Base-by-base conservation (phyloP, 2,797 vertebrate genomes). In the Brachymystax lenok region DNA sequence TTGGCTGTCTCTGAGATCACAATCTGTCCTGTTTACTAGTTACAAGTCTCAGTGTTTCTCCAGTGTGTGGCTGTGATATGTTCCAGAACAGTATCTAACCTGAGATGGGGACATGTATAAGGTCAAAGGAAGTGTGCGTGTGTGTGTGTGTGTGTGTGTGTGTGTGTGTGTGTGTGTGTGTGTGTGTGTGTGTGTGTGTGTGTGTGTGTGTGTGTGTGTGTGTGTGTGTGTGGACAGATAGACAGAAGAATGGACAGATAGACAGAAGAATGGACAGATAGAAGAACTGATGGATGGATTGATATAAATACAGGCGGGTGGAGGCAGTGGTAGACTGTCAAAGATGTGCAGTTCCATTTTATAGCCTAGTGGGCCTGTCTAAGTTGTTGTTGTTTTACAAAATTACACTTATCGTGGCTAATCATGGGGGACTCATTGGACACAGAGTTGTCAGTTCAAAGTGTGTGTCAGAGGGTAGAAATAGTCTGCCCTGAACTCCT, bases 271-370 rank as follows among this genome's bases (percentile, higher is more conserved):
- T 35, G 33, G 5, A 35, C 0, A 71, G 82, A 85, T 75, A 73
- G n/a, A 76, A 3, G 28, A 35, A 73, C 35, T 54, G 46, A 73
- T 17, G 80, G 80, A 85, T 69, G 81, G 80, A 89, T 75, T 82
- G 82, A 88, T 86, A 87, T 27, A 69, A 77, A 78, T 82, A 85
- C 56, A 24, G 80, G 78, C 79, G 74, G 70, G 17, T 46, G 21
- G n/a, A 33, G 30, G 69, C 40, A 46, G 40, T 46, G 40, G 40
- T 2, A 12, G 40, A 46, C 40, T 46, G 10, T 10, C 40, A 46
- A 10, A 12, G 10, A 46, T 46, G 40, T 10, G 40, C 40, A 46
- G 10, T 46, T 12, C 2, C 40, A 46, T 46, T 46, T 12, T 46
- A 46, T 46, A 46, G 10, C 10, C 10, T 46, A 46, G 40, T 46